Conservation (phyloP, 2,888 invertebrate species). For the Spatulosminthurus flaviceps region DNA sequence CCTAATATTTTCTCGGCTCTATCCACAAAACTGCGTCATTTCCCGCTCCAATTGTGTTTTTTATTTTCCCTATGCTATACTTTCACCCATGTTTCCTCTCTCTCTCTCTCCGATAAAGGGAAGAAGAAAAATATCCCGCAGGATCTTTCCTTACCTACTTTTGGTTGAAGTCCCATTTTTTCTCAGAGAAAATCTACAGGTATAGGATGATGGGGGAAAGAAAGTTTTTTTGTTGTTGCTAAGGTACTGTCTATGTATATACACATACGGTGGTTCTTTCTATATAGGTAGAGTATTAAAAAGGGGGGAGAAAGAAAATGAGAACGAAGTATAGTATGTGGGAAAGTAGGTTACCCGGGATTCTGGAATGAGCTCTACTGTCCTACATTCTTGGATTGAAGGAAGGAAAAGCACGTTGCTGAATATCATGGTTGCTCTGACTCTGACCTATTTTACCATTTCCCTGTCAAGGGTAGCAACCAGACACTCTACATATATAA, state of each 20-base stretch:
- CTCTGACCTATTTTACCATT: slow-evolving; percentile 36
- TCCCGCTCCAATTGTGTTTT: neutral
- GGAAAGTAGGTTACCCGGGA: slow-evolving; percentile 50
- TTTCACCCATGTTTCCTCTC: neutral
- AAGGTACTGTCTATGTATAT: too few species aligned
- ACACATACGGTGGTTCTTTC: too few species aligned
- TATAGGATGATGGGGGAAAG: too few species aligned
- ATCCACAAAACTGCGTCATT: neutral
- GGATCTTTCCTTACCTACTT: slow-evolving; percentile 11
- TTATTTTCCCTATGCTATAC: neutral
- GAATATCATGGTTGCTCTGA: neutral
- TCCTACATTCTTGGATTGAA: slow-evolving; percentile 40
- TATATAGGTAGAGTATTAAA: neutral
- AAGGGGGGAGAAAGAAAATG: slow-evolving; percentile 3
- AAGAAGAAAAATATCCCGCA: neutral
- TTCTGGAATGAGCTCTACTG: slow-evolving; percentile 47
- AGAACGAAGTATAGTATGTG: slow-evolving; percentile 33
- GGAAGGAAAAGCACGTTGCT: slow-evolving; percentile 31
- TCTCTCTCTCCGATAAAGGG: neutral
- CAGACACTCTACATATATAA: neutral
- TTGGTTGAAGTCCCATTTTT: neutral
- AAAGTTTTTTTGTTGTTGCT: too few species aligned
- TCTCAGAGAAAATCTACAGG: neutral
- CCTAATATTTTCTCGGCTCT: neutral
- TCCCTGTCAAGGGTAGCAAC: slow-evolving; percentile 13